Evolutionary conservation across 2,888 invertebrate genomes (phyloP).

Genomic region (Nebria salina): DNA sequence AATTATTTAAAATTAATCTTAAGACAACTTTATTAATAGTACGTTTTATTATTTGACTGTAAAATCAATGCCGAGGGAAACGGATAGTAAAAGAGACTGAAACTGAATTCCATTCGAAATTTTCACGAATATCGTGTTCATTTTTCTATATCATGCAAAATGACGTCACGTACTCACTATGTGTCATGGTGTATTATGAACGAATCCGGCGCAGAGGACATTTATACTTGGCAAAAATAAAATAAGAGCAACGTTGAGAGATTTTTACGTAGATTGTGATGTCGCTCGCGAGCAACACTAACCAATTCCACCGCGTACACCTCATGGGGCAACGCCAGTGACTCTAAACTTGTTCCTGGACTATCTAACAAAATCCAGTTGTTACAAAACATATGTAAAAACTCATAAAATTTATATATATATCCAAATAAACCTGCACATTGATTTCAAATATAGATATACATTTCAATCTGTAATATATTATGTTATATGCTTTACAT

Average conservation of each 20-base stretch:
- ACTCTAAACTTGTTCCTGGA: too few relatives aligned
- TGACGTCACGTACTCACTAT: constrained; percentile 42
- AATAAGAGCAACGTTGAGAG: constrained; percentile 55
- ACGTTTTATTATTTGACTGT: too few relatives aligned
- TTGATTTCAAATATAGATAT: too few relatives aligned
- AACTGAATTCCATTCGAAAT: constrained; percentile 39
- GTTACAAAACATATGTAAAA: neutral
- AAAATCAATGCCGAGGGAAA: too few relatives aligned
- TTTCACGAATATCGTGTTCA: constrained; percentile 40
- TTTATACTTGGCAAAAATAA: constrained; percentile 53
- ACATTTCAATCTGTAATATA: neutral
- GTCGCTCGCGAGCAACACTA: constrained; percentile 50
- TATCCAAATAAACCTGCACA: too few relatives aligned
- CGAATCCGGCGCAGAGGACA: constrained; percentile 46
- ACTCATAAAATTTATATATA: neutral
- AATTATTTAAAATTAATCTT: too few relatives aligned
- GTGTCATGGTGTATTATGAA: constrained; percentile 44
- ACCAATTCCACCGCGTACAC: constrained; percentile 3
- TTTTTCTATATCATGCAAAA: constrained; percentile 45
- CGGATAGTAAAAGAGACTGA: neutral
- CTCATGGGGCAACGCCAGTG: neutral
- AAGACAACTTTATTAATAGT: too few relatives aligned
- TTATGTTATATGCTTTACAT: neutral
- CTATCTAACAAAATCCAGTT: too few relatives aligned
- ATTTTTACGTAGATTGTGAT: constrained; percentile 55